These are phyloP conservation scores for Formica exsecta DNA, from an alignment of 1,140 invertebrate species.

Conservation along the genomic window DNA sequence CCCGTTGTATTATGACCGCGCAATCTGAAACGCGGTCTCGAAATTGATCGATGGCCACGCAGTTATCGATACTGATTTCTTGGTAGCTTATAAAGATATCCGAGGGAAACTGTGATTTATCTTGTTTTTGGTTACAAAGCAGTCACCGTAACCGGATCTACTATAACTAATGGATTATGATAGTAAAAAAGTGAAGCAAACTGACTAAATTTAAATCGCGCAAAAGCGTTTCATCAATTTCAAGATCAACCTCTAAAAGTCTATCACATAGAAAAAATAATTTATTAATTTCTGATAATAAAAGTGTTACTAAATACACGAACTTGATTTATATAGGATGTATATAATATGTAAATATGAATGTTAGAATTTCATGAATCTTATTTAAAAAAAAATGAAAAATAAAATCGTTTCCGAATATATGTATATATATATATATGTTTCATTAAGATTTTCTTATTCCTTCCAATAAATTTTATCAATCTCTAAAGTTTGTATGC, in stretches of 20 bases:
- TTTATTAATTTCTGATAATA: neutral
- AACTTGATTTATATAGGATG: neutral
- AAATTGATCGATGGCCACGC: conserved; percentile 51
- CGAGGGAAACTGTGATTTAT: conserved; percentile 44
- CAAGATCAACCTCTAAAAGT: neutral
- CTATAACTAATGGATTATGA: neutral
- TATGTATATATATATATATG: no score
- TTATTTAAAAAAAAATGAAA: no score
- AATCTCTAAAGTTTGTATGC: no score
- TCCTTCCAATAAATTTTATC: no score
- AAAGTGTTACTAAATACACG: neutral
- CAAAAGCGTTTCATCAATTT: neutral
- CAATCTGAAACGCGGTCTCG: conserved; percentile 6
- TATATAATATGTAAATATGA: no score
- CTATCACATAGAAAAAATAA: neutral
- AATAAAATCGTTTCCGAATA: no score
- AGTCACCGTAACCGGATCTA: neutral
- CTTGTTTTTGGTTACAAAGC: conserved; percentile 37
- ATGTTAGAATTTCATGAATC: no score
- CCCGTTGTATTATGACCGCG: conserved; percentile 21
- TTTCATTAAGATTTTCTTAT: no score
- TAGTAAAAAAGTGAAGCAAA: neutral
- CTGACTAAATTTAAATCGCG: neutral
- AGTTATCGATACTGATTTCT: conserved; percentile 43
- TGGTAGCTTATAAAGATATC: conserved; percentile 47